phyloP scores from a whole-genome alignment of 2,113 vertebrate genomes.

The Dromaius novaehollandiae region DNA sequence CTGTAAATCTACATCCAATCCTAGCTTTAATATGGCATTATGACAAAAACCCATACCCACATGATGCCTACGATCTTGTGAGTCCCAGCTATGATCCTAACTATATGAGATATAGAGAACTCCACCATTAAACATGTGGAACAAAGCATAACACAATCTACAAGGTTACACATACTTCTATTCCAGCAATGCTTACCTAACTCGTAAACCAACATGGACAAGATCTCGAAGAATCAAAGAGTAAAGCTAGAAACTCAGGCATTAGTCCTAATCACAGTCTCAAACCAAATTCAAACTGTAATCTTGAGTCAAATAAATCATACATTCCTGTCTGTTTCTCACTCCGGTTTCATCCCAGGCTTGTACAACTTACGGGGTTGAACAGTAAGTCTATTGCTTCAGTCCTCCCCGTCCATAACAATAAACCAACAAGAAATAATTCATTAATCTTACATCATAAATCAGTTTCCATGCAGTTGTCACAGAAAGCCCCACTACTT shows the following conservation, averaged over 20 bases:
- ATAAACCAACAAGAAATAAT: slow-evolving; percentile 1
- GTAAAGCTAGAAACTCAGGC: background rate
- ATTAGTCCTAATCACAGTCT: background rate
- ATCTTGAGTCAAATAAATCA: background rate
- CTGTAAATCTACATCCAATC: background rate
- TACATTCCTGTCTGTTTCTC: background rate
- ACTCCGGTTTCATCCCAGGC: background rate
- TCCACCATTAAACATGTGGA: background rate
- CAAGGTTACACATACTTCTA: background rate
- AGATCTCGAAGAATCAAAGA: background rate
- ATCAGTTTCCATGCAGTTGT: background rate
- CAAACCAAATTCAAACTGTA: background rate
- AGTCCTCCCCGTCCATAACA: background rate
- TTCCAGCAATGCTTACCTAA: background rate
- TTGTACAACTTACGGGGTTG: background rate
- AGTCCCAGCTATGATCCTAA: background rate
- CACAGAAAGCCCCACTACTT: background rate
- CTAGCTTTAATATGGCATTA: background rate
- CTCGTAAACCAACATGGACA: background rate
- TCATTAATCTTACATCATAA: slow-evolving; percentile 10
- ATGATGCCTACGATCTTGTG: background rate
- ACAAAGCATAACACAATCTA: background rate
- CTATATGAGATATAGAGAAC: background rate
- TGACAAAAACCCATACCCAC: background rate
- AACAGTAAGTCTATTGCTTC: background rate